These are phyloP conservation scores for Tonatia bakeri DNA, from an alignment of 2,113 vertebrate species.

Conservation along the genomic window DNA sequence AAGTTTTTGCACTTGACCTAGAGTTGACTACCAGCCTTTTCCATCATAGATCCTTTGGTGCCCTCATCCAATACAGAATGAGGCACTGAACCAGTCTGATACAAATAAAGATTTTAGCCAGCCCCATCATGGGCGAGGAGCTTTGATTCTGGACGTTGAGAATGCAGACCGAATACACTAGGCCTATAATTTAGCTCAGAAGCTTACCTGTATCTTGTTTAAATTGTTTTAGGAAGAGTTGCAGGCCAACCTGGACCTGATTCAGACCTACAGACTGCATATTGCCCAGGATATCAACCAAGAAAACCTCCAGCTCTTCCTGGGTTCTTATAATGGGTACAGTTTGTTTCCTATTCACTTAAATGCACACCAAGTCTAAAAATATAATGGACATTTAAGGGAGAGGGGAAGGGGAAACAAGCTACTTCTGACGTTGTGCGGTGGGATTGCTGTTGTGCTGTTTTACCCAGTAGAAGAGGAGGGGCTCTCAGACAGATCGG, in stretches of 20 bases:
- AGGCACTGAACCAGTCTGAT: not conserved
- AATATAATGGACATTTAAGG: not conserved
- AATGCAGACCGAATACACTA: not conserved
- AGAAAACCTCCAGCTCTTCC: conserved; percentile 93
- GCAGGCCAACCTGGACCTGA: conserved; percentile 91
- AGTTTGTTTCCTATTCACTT: not conserved
- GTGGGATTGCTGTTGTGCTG: not conserved
- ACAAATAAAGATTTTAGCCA: not conserved
- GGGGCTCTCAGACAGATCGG: not conserved
- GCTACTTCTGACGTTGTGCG: not conserved
- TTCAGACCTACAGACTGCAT: conserved; percentile 95
- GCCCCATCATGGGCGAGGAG: not conserved
- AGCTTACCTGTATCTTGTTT: conserved; percentile 25
- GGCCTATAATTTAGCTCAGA: not conserved
- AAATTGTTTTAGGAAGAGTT: conserved; percentile 88
- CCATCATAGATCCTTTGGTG: not conserved
- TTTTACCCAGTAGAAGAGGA: not conserved
- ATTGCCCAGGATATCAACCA: conserved; percentile 95
- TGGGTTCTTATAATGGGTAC: conserved; percentile 92
- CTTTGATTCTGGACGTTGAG: not conserved
- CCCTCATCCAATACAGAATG: not conserved
- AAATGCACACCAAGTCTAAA: not conserved
- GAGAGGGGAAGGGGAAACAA: not conserved
- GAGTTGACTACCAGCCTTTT: not conserved
- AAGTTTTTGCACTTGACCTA: not conserved